Percentiles rank a stretch among this genome's conserved stretches.
These are phyloP conservation scores for Dromiciops gliroides DNA, from an alignment of 2,113 vertebrate genomes.

Conservation along the genomic window DNA sequence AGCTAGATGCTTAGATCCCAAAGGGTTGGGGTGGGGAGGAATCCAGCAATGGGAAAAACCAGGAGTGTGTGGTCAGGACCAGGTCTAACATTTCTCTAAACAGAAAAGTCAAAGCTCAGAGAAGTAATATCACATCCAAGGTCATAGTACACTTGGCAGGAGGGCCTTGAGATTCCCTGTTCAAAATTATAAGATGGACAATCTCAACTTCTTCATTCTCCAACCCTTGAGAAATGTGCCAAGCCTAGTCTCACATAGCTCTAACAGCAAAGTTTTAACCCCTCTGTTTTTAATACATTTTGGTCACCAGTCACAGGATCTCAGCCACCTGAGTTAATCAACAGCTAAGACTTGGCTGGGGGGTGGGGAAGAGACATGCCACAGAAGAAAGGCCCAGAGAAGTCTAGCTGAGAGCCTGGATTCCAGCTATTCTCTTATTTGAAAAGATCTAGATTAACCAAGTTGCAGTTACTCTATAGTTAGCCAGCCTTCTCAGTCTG, in stretches of 20 bases:
- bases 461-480: neutral
- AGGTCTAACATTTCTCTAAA: constrained; percentile 17
- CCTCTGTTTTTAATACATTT: constrained; percentile 34
- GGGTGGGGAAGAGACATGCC: neutral
- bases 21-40: neutral
- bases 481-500: neutral
- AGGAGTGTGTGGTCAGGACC: neutral
- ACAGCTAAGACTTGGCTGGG: constrained; percentile 24
- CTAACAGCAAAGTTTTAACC: constrained; percentile 50
- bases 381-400: neutral
- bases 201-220: neutral
- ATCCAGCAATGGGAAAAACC: neutral
- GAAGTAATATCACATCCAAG: constrained; percentile 60
- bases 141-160: constrained; percentile 54
- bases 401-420: neutral
- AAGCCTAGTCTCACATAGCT: constrained; percentile 17
- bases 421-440: neutral
- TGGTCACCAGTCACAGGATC: constrained; percentile 24
- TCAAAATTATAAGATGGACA: constrained; percentile 29
- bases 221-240: constrained; percentile 15
- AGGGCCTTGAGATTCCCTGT: constrained; percentile 37
- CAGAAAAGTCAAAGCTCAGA: constrained; percentile 15
- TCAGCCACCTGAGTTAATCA: constrained; percentile 62
- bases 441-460: neutral
- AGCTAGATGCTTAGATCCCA: constrained; percentile 2